Percentiles rank a stretch among this genome's conserved stretches.
phyloP scores from a whole-genome alignment of 2,888 invertebrate genomes.

The Xylota sylvarum region DNA sequence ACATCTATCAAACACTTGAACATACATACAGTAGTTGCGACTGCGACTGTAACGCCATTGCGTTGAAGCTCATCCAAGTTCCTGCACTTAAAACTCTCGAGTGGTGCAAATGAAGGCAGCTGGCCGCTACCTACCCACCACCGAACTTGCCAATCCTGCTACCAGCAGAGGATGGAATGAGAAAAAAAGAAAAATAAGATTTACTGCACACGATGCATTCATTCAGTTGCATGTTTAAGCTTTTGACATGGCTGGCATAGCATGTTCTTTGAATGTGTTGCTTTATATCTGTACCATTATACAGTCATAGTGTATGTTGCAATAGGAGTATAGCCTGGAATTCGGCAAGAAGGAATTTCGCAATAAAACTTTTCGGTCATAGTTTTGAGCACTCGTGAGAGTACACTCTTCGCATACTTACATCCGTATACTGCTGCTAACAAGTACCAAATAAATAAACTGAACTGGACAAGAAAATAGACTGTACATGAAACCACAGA shows the following conservation, averaged over 20 bases:
- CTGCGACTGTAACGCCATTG: conserved; percentile 41
- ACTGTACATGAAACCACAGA: conserved; percentile 15
- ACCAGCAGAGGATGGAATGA: neutral
- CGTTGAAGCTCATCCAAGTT: conserved; percentile 57
- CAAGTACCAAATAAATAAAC: conserved; percentile 40
- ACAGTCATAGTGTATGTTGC: conserved; percentile 1
- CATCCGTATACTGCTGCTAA: conserved; percentile 9
- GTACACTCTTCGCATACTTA: conserved; percentile 4
- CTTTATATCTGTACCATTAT: conserved; percentile 15
- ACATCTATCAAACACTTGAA: conserved; percentile 66
- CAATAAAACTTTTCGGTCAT: conserved; percentile 27
- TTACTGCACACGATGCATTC: conserved; percentile 67
- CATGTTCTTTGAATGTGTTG: conserved; percentile 37
- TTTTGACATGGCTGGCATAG: conserved; percentile 56
- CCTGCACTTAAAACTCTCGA: conserved; percentile 61
- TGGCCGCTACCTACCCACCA: conserved; percentile 41
- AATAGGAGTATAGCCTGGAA: conserved; percentile 25
- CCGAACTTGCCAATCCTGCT: conserved; percentile 30
- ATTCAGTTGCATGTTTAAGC: conserved; percentile 61
- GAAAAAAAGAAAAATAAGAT: conserved; percentile 47
- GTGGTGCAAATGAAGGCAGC: conserved; percentile 61
- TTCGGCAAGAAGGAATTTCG: conserved; percentile 33
- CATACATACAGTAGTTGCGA: conserved; percentile 48
- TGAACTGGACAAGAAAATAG: conserved; percentile 22
- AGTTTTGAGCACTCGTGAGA: conserved; percentile 17